Evolutionary conservation across 2,797 vertebrate species (phyloP).

Genomic region (Natrix natrix): DNA sequence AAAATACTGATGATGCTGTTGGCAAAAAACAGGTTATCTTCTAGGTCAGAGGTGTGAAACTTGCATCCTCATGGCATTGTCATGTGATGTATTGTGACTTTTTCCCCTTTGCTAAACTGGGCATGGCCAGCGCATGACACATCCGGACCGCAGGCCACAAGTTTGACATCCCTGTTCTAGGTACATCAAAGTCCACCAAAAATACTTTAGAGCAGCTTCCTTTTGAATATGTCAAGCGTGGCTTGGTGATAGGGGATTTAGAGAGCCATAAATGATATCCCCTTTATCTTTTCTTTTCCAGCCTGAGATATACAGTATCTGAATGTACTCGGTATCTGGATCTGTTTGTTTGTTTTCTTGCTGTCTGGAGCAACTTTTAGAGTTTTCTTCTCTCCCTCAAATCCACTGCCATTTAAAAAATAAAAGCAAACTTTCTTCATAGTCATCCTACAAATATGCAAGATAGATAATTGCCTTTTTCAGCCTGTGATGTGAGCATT

Average conservation of each 20-base stretch:
- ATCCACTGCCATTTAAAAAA: not conserved
- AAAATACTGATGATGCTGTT: constrained; percentile 29
- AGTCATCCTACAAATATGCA: not conserved
- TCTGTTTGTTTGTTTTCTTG: not conserved
- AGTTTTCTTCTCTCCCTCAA: not conserved
- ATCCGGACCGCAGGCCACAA: too few species aligned
- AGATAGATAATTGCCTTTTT: not conserved
- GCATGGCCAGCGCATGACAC: too few species aligned
- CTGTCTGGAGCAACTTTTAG: not conserved
- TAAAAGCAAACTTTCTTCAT: not conserved
- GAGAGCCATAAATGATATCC: not conserved
- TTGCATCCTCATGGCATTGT: too few species aligned
- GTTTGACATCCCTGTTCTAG: not conserved
- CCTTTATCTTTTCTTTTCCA: not conserved
- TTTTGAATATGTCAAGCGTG: not conserved
- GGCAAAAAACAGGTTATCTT: not conserved
- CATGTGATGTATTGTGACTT: too few species aligned
- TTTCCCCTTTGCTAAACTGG: too few species aligned
- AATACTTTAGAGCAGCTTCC: not conserved
- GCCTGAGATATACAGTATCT: not conserved
- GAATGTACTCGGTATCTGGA: not conserved
- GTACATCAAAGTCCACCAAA: not conserved
- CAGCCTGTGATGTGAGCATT: not conserved
- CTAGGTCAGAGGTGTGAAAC: not conserved
- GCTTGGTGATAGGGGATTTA: not conserved